Percentiles rank a stretch among this genome's conserved stretches.
Evolutionary conservation across 2,113 vertebrate genomes (phyloP).

Genomic region (Apteryx owenii): DNA sequence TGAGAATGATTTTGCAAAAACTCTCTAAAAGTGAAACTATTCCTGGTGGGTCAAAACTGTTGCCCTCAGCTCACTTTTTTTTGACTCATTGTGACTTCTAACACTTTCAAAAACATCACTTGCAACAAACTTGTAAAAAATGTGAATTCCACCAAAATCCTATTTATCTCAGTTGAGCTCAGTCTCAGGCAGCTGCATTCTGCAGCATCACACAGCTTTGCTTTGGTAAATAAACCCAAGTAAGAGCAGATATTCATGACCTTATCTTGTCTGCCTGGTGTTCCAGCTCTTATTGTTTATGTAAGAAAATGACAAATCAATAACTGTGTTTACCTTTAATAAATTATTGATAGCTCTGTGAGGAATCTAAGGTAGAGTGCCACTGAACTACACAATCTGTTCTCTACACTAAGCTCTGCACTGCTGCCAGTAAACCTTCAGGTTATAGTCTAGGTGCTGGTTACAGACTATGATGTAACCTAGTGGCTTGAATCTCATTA

Average conservation of each 20-base stretch:
- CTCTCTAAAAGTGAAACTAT: background rate
- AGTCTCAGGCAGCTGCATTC: background rate
- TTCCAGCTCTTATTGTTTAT: background rate
- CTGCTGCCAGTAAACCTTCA: background rate
- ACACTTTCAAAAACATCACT: background rate
- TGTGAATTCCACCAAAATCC: background rate
- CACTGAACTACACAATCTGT: background rate
- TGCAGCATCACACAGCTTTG: background rate
- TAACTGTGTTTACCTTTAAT: background rate
- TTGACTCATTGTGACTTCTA: background rate
- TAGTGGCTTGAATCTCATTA: background rate
- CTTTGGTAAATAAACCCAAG: background rate
- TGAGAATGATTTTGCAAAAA: background rate
- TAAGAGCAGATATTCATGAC: fast-evolving
- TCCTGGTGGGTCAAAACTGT: background rate
- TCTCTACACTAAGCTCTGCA: background rate
- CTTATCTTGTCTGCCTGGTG: background rate
- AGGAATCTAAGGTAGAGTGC: background rate
- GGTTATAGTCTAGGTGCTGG: background rate
- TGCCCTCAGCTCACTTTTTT: background rate
- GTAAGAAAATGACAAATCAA: background rate
- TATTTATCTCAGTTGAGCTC: background rate
- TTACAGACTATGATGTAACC: background rate
- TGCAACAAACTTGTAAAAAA: background rate
- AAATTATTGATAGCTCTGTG: background rate